A percentile compares a stretch with the other conserved stretches of the same genome.
Evolutionary conservation across 2,888 invertebrate species (phyloP).

Genomic region (Strigamia transsilvanica): DNA sequence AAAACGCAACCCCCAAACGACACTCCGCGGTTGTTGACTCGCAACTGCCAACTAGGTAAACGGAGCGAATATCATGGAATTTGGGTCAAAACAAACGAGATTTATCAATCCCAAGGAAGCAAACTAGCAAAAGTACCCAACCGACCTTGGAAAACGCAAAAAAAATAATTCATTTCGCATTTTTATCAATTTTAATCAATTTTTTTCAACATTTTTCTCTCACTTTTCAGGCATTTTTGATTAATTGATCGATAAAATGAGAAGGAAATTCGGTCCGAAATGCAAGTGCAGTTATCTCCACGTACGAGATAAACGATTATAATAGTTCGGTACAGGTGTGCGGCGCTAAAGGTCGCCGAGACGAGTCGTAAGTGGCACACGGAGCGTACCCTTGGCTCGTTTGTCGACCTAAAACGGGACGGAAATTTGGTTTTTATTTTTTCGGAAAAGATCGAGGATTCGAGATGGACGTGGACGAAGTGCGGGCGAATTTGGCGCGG

Average conservation of each 20-base stretch:
- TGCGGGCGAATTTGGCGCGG: conserved; percentile 65
- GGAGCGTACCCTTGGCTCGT: conserved; percentile 9
- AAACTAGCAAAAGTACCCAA: neutral
- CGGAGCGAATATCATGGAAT: conserved; percentile 26
- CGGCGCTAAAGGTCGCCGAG: conserved; percentile 6
- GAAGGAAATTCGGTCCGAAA: neutral
- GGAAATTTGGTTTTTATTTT: neutral
- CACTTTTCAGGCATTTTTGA: neutral
- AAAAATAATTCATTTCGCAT: neutral
- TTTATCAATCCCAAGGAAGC: neutral
- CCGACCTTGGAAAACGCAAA: neutral
- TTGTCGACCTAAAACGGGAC: neutral
- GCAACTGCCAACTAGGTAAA: neutral
- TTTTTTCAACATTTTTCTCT: too few species aligned
- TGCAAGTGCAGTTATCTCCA: neutral
- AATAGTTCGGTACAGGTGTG: neutral
- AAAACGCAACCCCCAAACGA: neutral
- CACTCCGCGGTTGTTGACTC: conserved; percentile 7
- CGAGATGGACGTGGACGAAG: conserved; percentile 57
- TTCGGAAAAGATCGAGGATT: neutral
- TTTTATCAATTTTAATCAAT: too few species aligned
- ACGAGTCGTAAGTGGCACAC: conserved; percentile 20
- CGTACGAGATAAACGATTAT: neutral
- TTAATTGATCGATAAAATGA: neutral
- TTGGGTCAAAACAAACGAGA: conserved; percentile 41